Percentiles rank a stretch among this genome's conserved stretches.
These are phyloP conservation scores for Carassius carassius DNA, from an alignment of 2,113 vertebrate species.

Conservation along the genomic window DNA sequence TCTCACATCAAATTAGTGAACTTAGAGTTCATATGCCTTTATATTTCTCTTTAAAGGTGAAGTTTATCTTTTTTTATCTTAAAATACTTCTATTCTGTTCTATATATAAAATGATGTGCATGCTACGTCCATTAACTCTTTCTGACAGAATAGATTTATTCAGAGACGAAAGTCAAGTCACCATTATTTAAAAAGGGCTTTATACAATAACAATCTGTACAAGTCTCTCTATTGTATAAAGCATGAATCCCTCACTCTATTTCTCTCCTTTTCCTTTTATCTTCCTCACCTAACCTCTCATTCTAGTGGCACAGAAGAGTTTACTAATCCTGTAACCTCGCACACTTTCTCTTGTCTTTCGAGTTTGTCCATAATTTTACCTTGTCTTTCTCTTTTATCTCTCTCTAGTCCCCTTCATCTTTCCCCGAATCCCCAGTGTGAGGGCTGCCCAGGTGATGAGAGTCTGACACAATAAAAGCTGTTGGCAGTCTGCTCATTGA, in stretches of 20 bases:
- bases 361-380: conserved; percentile 25
- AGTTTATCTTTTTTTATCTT: neutral
- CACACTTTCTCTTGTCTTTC: conserved; percentile 25
- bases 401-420: conserved; percentile 15
- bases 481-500: neutral
- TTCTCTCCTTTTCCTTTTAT: conserved; percentile 11
- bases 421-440: neutral
- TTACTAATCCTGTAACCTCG: conserved; percentile 1
- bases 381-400: conserved; percentile 29
- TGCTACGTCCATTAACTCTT: conserved; percentile 66
- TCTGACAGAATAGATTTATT: conserved; percentile 61
- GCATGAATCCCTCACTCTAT: conserved; percentile 48
- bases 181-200: no score
- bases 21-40: neutral
- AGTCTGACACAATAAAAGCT: neutral
- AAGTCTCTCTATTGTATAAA: neutral
- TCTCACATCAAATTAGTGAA: neutral
- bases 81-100: neutral
- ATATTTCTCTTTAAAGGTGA: neutral
- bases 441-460: neutral
- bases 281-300: conserved; percentile 29
- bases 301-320: conserved; percentile 12
- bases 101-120: neutral
- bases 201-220: no score
- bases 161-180: conserved; percentile 33